Base-by-base conservation (phyloP, 2,797 vertebrate genomes). In the Pipistrellus nathusii region DNA sequence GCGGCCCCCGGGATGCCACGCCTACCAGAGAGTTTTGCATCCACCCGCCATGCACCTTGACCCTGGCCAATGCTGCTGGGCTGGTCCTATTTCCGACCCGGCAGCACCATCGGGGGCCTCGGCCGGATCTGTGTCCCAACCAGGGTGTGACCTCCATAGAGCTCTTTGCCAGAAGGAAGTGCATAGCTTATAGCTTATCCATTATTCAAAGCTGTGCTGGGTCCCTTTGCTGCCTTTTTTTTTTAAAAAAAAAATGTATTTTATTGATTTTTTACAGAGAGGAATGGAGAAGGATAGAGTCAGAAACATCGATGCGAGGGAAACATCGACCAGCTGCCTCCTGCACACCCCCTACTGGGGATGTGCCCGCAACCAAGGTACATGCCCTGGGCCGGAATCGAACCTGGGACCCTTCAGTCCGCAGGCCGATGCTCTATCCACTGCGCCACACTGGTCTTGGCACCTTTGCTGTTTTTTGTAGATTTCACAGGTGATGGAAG, bases 161-260 rank as follows among this genome's bases (percentile, higher is more conserved):
- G 32, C 51, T 80, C 59, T 78, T 85, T 32, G 77, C 83, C 62
- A 89, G 68, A 82, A 11, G 32, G 53, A 81, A 69, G 81, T 6
- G n/a, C 1, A 5, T 10, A 66, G 25, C 55, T 80, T 35, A 5
- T 10, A 66, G 25, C 55, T 80, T 35, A 11, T 72, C 51, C 14
- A 7, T 73, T 57, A 84, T 41, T 15, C 13, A 13, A 46, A 23
- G 59, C 86, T 20, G 12, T 75, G 66, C 81, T 17, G 32, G 81
- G 59, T n/a, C 68, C 21, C 41, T 77, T 1, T 1, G 64, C 71
- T 38, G n/a, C 48, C 21, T 77, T 59, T 83, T 32, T 27, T 41
- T 38, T 38, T 38, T n/a, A n/a, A 4, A 38, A 38, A 38, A 38
- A 38, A 38, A 41, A 41, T 41, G 38, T 41, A 41, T 41, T 41